A percentile compares a stretch with the other conserved stretches of the same genome.
Conservation (phyloP, 2,888 invertebrate species). For the Girardia tigrina region DNA sequence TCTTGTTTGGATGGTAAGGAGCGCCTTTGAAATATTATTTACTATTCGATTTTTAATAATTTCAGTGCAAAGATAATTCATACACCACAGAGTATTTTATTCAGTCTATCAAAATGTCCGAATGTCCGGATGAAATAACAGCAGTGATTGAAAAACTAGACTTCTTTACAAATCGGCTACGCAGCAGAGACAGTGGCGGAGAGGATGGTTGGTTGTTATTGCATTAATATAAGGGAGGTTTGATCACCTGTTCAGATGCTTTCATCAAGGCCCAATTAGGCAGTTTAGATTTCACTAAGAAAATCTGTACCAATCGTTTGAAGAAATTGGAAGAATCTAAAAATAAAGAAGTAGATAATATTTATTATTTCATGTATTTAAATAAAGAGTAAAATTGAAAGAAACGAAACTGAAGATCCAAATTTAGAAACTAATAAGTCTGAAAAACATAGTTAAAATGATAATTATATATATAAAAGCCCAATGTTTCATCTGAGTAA, state of each 20-base stretch:
- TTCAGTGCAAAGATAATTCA: slow-evolving; percentile 64
- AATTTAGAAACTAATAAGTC: no score
- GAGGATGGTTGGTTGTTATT: slow-evolving; percentile 58
- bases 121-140: slow-evolving; percentile 66
- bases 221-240: background rate
- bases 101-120: slow-evolving; percentile 65
- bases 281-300: slow-evolving; percentile 21
- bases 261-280: slow-evolving; percentile 31
- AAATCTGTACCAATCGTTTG: slow-evolving; percentile 1
- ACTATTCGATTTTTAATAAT: background rate
- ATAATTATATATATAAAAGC: no score
- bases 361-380: no score
- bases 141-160: slow-evolving; percentile 52
- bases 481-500: no score
- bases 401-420: no score
- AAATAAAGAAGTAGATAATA: background rate
- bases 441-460: no score
- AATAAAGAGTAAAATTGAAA: no score
- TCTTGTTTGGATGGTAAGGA: slow-evolving; percentile 69
- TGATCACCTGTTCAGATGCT: background rate
- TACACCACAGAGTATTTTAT: slow-evolving; percentile 72
- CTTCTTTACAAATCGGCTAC: slow-evolving; percentile 45
- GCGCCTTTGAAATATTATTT: background rate
- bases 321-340: slow-evolving; percentile 23
- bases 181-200: slow-evolving; percentile 71